Base-by-base conservation (phyloP, 2,797 vertebrate species). In the Mallotus villosus region DNA sequence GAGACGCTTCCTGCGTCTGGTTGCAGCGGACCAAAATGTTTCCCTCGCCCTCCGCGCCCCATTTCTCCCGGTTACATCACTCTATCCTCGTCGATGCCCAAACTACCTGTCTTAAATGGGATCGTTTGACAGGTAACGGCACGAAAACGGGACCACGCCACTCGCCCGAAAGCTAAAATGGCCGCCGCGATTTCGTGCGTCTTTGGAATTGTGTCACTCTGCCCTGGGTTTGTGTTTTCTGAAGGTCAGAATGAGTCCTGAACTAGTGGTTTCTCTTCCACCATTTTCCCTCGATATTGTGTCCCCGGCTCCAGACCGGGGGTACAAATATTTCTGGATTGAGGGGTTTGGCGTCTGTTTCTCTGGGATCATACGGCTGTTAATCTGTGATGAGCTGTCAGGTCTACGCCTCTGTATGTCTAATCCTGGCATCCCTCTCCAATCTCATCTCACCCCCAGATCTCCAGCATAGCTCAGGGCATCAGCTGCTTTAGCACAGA, bases 351-450 rank as follows among this genome's bases (percentile, higher is more conserved):
- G 70, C 6, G 41, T 37, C 0, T 67, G 65, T 63, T 71, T 75
- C 57, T 74, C 25, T 62, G 78, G 79, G 84, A 82, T 86, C 80
- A 81, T 34, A 82, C 19, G 74, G 60, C 70, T 8, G 78, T 80
- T 90, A 87, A 90, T 74, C 87, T 72, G 84, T 74, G 84, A 86
- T 83, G 88, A 89, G 84, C 86, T 81, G 86, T 88, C 88, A 83
- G 83, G 82, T 82, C 78, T 68, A 78, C 71, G 80, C 82, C 88
- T 89, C 79, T 64, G 74, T 81, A 74, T 8, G 73, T 89, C 82
- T 89, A 89, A 90, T 91, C 90, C 90, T 37, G 69, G 69, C 74
- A 70, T 84, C 77, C 81, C 71, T 77, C 78, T 67, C 73, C 74
- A 72, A 89, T 88, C 89, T 87, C 81, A 90, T 90, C 85, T 84